These are phyloP conservation scores for Tipula confusa DNA, from an alignment of 2,888 invertebrate species.

Conservation along the genomic window DNA sequence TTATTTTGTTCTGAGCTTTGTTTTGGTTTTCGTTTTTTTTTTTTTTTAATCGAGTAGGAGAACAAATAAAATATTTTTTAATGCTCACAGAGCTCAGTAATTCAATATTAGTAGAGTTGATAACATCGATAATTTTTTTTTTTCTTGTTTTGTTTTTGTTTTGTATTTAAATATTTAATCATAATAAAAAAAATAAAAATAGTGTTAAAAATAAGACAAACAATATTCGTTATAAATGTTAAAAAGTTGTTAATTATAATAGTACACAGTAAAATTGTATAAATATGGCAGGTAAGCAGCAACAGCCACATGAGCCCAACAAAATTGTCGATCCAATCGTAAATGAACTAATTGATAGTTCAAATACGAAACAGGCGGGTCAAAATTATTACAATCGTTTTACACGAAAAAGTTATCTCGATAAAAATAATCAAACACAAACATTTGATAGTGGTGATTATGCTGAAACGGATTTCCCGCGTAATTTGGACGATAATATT, in stretches of 20 bases:
- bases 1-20: background rate
- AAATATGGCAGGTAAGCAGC: background rate
- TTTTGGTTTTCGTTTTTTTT: background rate
- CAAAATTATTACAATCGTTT: constrained; percentile 37
- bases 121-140: background rate
- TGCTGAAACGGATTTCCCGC: constrained; percentile 48
- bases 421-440: constrained; percentile 39
- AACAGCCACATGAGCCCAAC: background rate
- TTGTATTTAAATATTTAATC: background rate
- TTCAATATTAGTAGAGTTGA: constrained; percentile 20
- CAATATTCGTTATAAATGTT: background rate
- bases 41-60: background rate
- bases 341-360: background rate
- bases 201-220: background rate
- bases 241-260: background rate
- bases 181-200: too few relatives aligned
- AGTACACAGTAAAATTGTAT: background rate
- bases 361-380: background rate
- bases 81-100: background rate
- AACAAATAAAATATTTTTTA: background rate
- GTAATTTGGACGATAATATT: constrained; percentile 50
- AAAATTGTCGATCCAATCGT: background rate
- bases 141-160: background rate
- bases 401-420: constrained; percentile 46
- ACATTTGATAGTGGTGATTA: constrained; percentile 33